Evolutionary conservation across 1,140 invertebrate genomes (phyloP).

Genomic region (Drosophila bocki): DNA sequence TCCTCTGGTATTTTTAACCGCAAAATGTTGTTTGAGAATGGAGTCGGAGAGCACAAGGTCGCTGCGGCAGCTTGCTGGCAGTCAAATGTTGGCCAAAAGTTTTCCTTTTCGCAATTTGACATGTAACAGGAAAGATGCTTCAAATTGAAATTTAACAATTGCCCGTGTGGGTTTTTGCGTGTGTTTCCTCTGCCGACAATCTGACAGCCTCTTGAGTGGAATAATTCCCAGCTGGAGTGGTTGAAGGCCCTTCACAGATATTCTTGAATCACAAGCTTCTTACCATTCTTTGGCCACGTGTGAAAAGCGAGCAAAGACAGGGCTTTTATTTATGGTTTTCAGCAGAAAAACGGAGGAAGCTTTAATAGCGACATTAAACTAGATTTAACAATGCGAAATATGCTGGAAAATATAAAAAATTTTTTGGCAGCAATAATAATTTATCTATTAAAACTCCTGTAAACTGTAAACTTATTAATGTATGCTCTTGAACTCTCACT

Average conservation of each 20-base stretch:
- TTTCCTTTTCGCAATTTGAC: constrained; percentile 50
- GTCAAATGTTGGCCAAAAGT: constrained; percentile 52
- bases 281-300: constrained; percentile 11
- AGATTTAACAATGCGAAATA: neutral
- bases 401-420: neutral
- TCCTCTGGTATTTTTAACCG: constrained; percentile 31
- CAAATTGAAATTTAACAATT: constrained; percentile 54
- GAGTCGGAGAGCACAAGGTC: constrained; percentile 30
- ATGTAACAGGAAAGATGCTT: constrained; percentile 46
- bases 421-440: neutral
- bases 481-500: constrained; percentile 9
- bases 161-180: constrained; percentile 25
- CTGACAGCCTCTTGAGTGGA: constrained; percentile 48
- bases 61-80: constrained; percentile 26
- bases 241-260: constrained; percentile 45
- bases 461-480: constrained; percentile 9
- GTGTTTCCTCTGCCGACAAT: constrained; percentile 25
- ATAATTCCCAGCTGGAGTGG: constrained; percentile 40
- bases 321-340: constrained; percentile 24
- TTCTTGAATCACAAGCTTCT: constrained; percentile 19
- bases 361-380: neutral
- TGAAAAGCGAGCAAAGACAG: constrained; percentile 1
- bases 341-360: neutral
- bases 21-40: constrained; percentile 26
- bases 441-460: neutral